Evolutionary conservation across 2,888 invertebrate genomes (phyloP), one percentile per base, ranked within the genome.

Genomic region (Andrena minutula): DNA sequence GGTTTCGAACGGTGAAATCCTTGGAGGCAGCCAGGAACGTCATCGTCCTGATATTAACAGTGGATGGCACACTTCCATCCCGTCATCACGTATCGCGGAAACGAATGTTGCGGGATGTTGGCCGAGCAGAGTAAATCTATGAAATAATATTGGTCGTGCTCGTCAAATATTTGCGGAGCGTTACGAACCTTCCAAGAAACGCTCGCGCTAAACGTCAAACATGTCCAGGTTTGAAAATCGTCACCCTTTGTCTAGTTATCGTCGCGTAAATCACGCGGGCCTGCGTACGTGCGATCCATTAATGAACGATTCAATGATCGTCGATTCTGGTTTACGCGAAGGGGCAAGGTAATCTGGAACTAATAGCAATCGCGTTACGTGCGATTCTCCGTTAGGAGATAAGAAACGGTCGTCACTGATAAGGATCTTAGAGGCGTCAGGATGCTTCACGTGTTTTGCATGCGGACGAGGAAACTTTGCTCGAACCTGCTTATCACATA

Each of bases 131-230:
- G 64, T 65, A 66, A 77, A 82, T 72, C 71, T 70, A 82, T 75
- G 80, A 78, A 85, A 83, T 79, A 88, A 88, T 88, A 86, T 88
- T 88, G 86, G 79, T 75, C 61, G 28, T 84, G 77, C 23, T 75
- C 71, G 12, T 61, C 61, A 82, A 87, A 88, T 58, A 82, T 88
- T 88, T 85, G 75, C 58, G 53, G 5, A 61, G 12, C 63, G 61
- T 82, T 77, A 75, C 49, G 68, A 56, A 51, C 63, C 30, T 88
- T 85, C 82, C 16, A 51, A 60, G 82, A 87, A 86, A 51, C 61
- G 75, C 61, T 75, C 56, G 12, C 58, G 47, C 51, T 71, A 70
- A 68, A 28, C 64, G 28, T 70, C 75, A 79, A 82, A 30, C 75
- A 26, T 23, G 10, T 56, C 10, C 28, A 53, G 49, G 64, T 75